Evolutionary conservation across 2,113 vertebrate species (phyloP), one percentile per base, ranked within the genome.

Genomic region (Callopanchax toddi): DNA sequence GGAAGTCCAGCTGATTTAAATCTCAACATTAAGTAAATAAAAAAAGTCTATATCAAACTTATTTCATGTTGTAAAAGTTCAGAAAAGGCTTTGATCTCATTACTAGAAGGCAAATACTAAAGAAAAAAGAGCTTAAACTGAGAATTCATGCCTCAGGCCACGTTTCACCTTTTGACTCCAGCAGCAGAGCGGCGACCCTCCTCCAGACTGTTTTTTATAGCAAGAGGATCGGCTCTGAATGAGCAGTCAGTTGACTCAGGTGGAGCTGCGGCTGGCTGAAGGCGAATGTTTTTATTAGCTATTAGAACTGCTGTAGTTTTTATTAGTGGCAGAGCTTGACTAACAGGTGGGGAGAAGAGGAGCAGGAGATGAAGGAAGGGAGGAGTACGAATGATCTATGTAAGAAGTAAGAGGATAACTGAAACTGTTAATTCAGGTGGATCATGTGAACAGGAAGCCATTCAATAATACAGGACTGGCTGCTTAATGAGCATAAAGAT

Each of bases 201-300:
- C 50, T 53, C 42, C 63, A 36, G 17, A 49, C 52, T 22, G 74
- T 66, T 90, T 66, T 90, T 90, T 84, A 86, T 21, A 65, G 78
- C 67, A 71, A 73, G 77, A 81, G 80, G 86, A 84, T 81, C 67
- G 66, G 39, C 43, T 43, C 40, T 69, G 60, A 84, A 86, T 70
- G 53, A 77, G 61, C 55, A 48, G 77, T 85, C 81, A 86, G 82
- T 88, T 86, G 84, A 87, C 83, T 87, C 83, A 89, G 85, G 76
- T 87, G 85, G 81, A 76, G 84, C 69, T 63, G 75, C n/a, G 58
- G 75, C 70, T n/a, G 18, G 58, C 49, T 57, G 23, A 67, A 58
- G 49, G 50, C 53, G 12, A 67, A 75, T 12, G 49, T 32, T 75
- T 81, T 84, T 75, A 80, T 81, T 78, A 84, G 73, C 56, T 44